Evolutionary conservation across 2,113 vertebrate species (phyloP).

Genomic region (Etia nguti): DNA sequence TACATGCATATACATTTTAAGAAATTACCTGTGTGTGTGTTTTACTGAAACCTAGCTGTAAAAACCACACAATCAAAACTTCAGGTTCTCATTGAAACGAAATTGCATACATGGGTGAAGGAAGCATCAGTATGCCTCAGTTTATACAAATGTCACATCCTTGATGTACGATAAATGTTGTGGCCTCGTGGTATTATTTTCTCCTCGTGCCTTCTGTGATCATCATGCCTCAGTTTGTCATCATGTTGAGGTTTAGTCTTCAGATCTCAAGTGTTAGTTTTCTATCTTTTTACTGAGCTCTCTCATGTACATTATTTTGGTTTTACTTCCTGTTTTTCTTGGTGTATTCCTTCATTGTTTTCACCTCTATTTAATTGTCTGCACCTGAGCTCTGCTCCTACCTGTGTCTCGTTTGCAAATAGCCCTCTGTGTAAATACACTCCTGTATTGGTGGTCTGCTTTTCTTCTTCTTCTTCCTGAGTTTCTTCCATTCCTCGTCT

Average conservation of each 20-base stretch:
- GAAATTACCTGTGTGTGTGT: background rate
- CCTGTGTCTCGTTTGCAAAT: background rate
- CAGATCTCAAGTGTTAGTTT: too few species aligned
- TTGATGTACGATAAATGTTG: too few species aligned
- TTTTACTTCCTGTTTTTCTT: background rate
- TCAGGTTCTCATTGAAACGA: background rate
- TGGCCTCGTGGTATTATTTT: too few species aligned
- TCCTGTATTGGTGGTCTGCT: background rate
- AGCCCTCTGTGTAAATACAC: background rate
- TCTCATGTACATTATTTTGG: background rate
- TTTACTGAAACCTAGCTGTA: background rate
- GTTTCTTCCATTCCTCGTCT: background rate
- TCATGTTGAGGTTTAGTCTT: too few species aligned
- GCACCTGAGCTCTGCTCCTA: background rate
- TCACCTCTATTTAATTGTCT: background rate
- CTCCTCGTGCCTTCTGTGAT: too few species aligned
- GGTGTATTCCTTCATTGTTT: background rate
- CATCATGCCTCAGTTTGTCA: too few species aligned
- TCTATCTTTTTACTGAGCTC: background rate
- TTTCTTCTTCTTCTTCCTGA: background rate
- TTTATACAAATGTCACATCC: too few species aligned
- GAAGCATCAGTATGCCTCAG: too few species aligned
- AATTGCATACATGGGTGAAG: background rate
- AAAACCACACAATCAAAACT: background rate
- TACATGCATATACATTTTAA: background rate